Base-by-base conservation (phyloP, 92 coral and sea anemone species). In the Palythoa heliodiscus region DNA sequence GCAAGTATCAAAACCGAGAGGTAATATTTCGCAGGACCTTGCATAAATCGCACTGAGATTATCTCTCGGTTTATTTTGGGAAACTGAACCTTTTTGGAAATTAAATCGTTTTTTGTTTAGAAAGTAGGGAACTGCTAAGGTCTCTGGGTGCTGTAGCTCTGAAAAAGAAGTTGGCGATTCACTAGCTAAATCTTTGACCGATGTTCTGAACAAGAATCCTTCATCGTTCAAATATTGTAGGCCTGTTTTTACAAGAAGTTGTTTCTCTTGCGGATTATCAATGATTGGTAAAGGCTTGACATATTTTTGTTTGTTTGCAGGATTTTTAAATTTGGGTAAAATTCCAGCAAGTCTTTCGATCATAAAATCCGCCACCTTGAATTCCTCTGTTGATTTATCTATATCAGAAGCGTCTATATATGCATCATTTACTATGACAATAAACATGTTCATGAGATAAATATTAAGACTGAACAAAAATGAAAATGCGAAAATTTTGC, bases 401-500 rank as follows among this genome's bases (percentile, higher is more conserved):
- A 35, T 80, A 24, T 80, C 84, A 3, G 84, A 66, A 16, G 84
- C 84, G 5, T 80, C 84, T 0, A 80, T 61, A 29, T 80, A 80
- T 60, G 84, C 70, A 29, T 80, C 84, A 23, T 80, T 80, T 22
- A 80, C 84, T 13, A 80, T 80, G 23, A 80, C 84, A 66, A 80
- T 67, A 23, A 80, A 80, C 24, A 80, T 43, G 84, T 80, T 80
- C 52, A 80, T 66, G 14, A 80, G 74, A 13, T 63, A 80, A 47
- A 66, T 66, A 24, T 80, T 80, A 61, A 80, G 12, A 63, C 74
- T 80, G 74, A 43, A 80, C 61, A 80, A 67, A 52, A 80, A 80
- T 15, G 75, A 22, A 25, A 80, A 80, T 16, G 84, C 61, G 16
- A 80, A 80, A 24, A 80, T 7, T 68, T 39, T 66, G 53, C 84